These are phyloP conservation scores for Zoanthus solanderi DNA, from an alignment of 92 coral and sea anemone species.

Conservation along the genomic window DNA sequence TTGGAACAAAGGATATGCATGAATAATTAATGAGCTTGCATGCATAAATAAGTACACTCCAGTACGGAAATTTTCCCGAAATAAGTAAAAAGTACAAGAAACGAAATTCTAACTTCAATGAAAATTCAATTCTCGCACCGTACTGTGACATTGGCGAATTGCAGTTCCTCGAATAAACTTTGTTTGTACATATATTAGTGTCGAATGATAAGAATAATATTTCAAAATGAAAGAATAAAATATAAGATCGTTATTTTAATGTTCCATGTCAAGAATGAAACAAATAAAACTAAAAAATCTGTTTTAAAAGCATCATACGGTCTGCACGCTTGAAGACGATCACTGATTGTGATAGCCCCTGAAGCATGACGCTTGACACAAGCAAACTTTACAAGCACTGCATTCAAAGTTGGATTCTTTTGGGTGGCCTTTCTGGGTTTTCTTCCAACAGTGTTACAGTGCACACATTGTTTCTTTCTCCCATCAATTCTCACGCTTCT, in stretches of 20 bases:
- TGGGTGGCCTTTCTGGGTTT: too few relatives aligned
- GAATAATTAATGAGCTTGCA: too few relatives aligned
- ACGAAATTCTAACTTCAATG: neutral
- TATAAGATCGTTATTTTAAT: conserved; percentile 1
- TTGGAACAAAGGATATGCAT: too few relatives aligned
- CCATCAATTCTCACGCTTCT: too few relatives aligned
- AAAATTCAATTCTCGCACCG: neutral
- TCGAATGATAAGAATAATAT: neutral
- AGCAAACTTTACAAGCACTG: neutral
- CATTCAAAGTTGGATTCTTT: too few relatives aligned
- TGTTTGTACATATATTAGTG: neutral
- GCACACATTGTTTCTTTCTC: too few relatives aligned
- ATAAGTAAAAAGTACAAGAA: neutral
- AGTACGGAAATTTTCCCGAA: too few relatives aligned
- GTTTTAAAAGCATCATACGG: neutral
- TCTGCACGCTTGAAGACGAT: neutral
- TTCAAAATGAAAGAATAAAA: neutral
- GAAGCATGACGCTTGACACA: conserved; percentile 7
- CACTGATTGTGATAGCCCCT: conserved; percentile 6
- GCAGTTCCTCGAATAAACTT: conserved; percentile 1
- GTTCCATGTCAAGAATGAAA: neutral
- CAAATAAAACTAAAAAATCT: neutral
- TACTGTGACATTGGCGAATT: neutral
- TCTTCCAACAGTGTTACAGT: neutral
- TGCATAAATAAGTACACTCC: too few relatives aligned